phyloP scores from a whole-genome alignment of 37 sponge, comb jelly and placozoan genomes.

The Beroe ovata region DNA sequence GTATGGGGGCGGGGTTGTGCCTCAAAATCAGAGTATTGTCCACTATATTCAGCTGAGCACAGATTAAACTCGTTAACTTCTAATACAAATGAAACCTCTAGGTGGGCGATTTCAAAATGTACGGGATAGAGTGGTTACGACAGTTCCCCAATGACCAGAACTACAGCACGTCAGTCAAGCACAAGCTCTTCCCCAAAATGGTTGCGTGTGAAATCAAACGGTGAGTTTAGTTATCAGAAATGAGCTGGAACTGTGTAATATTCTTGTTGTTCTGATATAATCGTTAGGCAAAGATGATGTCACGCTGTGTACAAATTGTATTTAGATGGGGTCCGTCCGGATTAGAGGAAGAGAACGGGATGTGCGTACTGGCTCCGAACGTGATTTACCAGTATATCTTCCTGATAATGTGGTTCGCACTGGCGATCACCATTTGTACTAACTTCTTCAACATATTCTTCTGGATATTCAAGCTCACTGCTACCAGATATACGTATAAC shows the following conservation, averaged over 20 bases:
- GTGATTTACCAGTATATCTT: constrained; percentile 57
- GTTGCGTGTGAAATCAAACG: constrained; percentile 64
- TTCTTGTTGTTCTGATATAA: no score
- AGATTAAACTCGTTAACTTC: no score
- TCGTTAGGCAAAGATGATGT: no score
- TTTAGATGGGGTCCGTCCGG: constrained; percentile 39
- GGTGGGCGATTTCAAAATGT: constrained; percentile 51
- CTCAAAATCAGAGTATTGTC: no score
- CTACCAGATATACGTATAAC: constrained; percentile 40
- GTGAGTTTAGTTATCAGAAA: no score
- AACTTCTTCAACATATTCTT: constrained; percentile 65
- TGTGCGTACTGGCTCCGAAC: constrained; percentile 54
- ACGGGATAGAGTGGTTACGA: constrained; percentile 28
- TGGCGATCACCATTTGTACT: constrained; percentile 49
- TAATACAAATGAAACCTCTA: no score
- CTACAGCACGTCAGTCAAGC: constrained; percentile 49
- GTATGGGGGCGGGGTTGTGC: background rate
- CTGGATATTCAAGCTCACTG: constrained; percentile 53
- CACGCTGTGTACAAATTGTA: no score
- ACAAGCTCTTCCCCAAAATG: constrained; percentile 66
- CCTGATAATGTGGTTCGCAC: constrained; percentile 67
- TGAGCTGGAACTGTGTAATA: no score
- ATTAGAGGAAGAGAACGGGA: constrained; percentile 53
- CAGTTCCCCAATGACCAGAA: constrained; percentile 47
- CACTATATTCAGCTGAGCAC: no score